These are phyloP conservation scores for Apocheima hispidaria DNA, from an alignment of 2,888 invertebrate species.

Conservation along the genomic window DNA sequence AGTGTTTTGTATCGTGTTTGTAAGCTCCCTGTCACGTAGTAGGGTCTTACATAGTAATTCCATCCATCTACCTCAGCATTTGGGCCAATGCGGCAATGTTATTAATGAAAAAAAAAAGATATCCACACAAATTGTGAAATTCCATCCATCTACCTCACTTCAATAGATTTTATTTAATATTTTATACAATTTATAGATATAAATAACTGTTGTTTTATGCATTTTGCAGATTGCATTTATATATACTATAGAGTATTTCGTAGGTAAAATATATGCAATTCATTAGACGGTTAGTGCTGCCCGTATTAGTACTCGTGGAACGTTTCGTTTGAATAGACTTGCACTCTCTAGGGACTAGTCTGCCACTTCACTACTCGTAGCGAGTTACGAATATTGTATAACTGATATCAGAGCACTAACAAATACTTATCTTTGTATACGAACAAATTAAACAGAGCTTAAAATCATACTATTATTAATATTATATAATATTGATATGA, in stretches of 20 bases:
- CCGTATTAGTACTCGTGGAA: constrained; percentile 67
- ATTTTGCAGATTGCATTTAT: constrained; percentile 86
- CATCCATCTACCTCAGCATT: constrained; percentile 87
- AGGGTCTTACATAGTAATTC: constrained; percentile 85
- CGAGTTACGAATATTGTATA: constrained; percentile 43
- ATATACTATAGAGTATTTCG: constrained; percentile 84
- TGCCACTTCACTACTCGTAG: constrained; percentile 65
- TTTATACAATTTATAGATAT: constrained; percentile 86
- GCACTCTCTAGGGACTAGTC: constrained; percentile 79
- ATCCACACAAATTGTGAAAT: constrained; percentile 87
- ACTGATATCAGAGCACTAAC: constrained; percentile 67
- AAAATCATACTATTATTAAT: constrained; percentile 70
- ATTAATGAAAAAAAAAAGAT: constrained; percentile 69
- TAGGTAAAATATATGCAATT: constrained; percentile 83
- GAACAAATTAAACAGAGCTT: constrained; percentile 85
- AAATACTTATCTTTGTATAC: constrained; percentile 81
- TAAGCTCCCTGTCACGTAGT: constrained; percentile 75
- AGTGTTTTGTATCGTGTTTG: constrained; percentile 79
- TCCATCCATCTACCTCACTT: constrained; percentile 92
- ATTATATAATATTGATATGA: constrained; percentile 69
- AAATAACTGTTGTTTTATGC: constrained; percentile 85
- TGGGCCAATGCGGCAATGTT: constrained; percentile 83
- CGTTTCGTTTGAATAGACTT: constrained; percentile 60
- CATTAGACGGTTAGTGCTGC: constrained; percentile 78
- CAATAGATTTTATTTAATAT: constrained; percentile 87